Conservation (phyloP, 30 jellyfish, hydroid and myxozoan species). For the Phacellophora camtschatica region DNA sequence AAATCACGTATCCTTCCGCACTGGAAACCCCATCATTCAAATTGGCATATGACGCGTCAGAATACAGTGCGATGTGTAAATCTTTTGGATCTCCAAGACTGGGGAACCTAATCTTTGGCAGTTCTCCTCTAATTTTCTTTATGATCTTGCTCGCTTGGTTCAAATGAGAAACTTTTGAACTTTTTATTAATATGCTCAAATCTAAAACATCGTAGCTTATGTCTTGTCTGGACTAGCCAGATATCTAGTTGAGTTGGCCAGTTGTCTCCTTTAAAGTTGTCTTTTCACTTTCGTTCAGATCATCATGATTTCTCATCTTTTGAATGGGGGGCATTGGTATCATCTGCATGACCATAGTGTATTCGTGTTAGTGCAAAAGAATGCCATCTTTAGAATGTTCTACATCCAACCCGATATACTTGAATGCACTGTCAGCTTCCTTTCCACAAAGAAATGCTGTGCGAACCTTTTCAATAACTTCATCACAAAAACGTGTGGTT, state of each 20-base stretch:
- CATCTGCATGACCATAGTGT: no score
- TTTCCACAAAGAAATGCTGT: background rate
- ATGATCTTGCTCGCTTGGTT: conserved; percentile 2
- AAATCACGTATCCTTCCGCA: conserved; percentile 12
- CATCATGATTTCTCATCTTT: no score
- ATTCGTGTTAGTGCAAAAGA: no score
- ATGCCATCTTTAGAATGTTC: background rate
- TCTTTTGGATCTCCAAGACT: conserved; percentile 19
- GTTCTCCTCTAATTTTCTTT: background rate
- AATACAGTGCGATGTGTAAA: conserved; percentile 9
- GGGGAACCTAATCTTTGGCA: background rate
- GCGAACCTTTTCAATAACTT: background rate
- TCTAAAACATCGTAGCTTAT: conserved; percentile 1
- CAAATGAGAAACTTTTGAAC: background rate
- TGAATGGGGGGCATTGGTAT: no score
- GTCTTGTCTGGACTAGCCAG: conserved; percentile 21
- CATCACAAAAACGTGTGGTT: background rate
- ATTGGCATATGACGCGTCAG: conserved; percentile 39
- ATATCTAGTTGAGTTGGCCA: conserved; percentile 25
- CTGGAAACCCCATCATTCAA: conserved; percentile 19
- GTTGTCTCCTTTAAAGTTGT: background rate
- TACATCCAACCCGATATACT: background rate
- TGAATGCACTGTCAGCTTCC: background rate
- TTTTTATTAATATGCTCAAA: background rate
- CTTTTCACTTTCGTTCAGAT: background rate